phyloP scores from a whole-genome alignment of 2,888 invertebrate species.

The Drosophila tanythrix region DNA sequence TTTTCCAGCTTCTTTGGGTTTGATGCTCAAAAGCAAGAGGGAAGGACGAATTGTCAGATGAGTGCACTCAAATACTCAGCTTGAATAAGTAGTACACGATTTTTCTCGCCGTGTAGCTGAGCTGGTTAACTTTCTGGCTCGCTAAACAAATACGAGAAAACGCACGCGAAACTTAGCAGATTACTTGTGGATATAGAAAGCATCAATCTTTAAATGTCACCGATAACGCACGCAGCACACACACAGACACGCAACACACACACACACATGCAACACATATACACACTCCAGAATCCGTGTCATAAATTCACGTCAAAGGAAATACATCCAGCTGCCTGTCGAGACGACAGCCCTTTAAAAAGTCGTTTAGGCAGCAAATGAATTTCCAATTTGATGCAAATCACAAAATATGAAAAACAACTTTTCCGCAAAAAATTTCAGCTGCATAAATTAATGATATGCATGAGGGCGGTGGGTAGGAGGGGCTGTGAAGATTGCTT shows the following conservation, averaged over 20 bases:
- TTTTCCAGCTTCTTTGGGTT: too few relatives aligned
- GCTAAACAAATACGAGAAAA: slow-evolving; percentile 49
- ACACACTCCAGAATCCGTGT: slow-evolving; percentile 21
- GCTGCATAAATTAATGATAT: neutral
- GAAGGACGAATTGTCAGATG: rapidly evolving
- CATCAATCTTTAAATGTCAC: slow-evolving; percentile 80
- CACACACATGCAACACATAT: neutral
- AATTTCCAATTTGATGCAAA: slow-evolving; percentile 60
- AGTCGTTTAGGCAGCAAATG: slow-evolving; percentile 64
- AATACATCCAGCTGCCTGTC: slow-evolving; percentile 37
- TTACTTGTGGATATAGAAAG: slow-evolving; percentile 71
- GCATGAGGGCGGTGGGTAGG: rapidly evolving
- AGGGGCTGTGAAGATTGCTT: neutral
- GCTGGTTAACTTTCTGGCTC: slow-evolving; percentile 11
- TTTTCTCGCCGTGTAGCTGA: neutral
- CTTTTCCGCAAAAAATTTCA: neutral
- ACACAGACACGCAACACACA: slow-evolving; percentile 1
- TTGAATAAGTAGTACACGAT: neutral
- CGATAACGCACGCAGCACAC: slow-evolving; percentile 35
- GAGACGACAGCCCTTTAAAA: slow-evolving; percentile 71
- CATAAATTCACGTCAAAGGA: slow-evolving; percentile 75
- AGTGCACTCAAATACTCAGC: neutral
- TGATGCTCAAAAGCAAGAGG: neutral
- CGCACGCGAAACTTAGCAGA: slow-evolving; percentile 71
- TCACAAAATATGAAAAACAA: slow-evolving; percentile 3